phyloP scores from a whole-genome alignment of 2,888 invertebrate genomes.

The Nezara viridula region DNA sequence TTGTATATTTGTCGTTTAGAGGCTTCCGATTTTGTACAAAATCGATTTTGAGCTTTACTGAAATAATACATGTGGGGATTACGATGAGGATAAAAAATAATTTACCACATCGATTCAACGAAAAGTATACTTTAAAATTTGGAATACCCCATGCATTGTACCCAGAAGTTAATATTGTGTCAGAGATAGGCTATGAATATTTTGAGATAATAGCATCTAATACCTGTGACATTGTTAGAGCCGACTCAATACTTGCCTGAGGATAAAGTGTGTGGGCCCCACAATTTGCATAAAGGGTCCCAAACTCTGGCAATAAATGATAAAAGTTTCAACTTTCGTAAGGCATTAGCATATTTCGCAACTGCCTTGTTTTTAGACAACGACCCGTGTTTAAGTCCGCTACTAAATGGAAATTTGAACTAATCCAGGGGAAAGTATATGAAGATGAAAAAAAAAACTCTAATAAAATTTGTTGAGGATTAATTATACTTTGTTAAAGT shows the following conservation, averaged over 20 bases:
- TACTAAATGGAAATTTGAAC: neutral
- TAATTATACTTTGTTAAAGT: no score
- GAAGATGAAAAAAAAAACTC: no score
- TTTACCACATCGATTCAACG: no score
- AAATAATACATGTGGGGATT: no score
- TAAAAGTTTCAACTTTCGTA: slow-evolving; percentile 22
- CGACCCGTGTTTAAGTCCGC: neutral
- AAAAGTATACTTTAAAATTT: neutral
- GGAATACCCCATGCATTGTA: neutral
- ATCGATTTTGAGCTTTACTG: no score
- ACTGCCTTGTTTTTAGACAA: slow-evolving; percentile 25
- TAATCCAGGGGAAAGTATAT: neutral
- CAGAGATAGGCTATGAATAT: neutral
- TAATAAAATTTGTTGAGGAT: no score
- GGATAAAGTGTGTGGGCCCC: neutral
- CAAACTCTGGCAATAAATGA: neutral
- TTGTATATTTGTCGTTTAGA: no score
- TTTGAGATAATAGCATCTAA: slow-evolving; percentile 11
- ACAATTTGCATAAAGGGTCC: slow-evolving; percentile 8
- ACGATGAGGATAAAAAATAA: no score
- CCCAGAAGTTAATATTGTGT: neutral
- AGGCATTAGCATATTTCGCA: slow-evolving; percentile 18
- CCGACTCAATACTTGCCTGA: neutral
- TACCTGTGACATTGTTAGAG: slow-evolving; percentile 6
- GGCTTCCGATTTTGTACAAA: no score